phyloP scores from a whole-genome alignment of 2,113 vertebrate genomes.

The Leptodactylus fuscus region DNA sequence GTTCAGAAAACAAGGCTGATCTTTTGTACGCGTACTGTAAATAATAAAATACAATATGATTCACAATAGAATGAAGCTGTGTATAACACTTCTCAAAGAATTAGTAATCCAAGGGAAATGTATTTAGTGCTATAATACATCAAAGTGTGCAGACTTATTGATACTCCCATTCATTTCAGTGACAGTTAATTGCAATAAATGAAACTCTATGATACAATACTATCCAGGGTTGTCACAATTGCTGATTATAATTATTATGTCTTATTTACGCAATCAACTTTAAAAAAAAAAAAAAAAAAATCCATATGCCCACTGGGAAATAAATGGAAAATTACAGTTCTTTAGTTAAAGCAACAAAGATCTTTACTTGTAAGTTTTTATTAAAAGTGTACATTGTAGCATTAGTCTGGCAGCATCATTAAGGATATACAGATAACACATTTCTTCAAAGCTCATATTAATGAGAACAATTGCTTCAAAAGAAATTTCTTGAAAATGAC shows the following conservation, averaged over 20 bases:
- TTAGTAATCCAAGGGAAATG: not conserved
- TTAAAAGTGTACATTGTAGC: not conserved
- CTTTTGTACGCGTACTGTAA: not conserved
- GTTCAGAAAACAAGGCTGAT: not conserved
- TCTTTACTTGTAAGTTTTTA: not conserved
- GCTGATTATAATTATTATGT: not conserved
- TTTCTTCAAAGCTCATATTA: too few species aligned
- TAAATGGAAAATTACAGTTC: not conserved
- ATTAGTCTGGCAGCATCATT: not conserved
- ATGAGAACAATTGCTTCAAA: too few species aligned
- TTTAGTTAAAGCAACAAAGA: not conserved
- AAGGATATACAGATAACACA: too few species aligned
- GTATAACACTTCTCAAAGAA: conserved; percentile 1
- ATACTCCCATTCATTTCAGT: conserved; percentile 17
- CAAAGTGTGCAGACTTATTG: conserved; percentile 17
- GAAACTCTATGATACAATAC: not conserved
- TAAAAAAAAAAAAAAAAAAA: too few species aligned
- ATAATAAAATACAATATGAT: not conserved
- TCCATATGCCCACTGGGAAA: not conserved
- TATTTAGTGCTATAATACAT: conserved; percentile 34
- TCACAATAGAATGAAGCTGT: not conserved
- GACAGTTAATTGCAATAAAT: conserved; percentile 12
- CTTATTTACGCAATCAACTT: not conserved
- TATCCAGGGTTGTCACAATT: not conserved
- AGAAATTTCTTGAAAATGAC: too few species aligned